Evolutionary conservation across 2,888 invertebrate genomes (phyloP), one percentile per base, ranked within the genome.

Genomic region (Antheraea yamamai): DNA sequence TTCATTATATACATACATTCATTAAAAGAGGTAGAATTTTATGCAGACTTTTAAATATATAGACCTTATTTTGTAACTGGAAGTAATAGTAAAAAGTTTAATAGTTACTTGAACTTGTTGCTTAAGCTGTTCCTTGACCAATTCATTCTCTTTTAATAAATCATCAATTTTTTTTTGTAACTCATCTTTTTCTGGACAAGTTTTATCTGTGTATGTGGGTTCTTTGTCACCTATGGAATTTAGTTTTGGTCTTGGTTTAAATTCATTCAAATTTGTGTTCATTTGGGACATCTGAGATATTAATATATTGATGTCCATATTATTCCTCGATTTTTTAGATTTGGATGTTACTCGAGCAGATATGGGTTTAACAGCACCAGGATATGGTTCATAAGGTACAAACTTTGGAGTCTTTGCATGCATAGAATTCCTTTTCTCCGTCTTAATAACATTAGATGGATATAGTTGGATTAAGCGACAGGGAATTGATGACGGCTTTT

Each of bases 331-430:
- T 79, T 90, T 92, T 79, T 91, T 92, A n/a, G 84, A 86, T 84
- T 91, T 92, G 30, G 86, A 84, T 74, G 91, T 90, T 78, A 94
- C 88, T 78, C 90, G 90, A 0, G 96, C 96, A 30, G 96, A 94
- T 78, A 98, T 97, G 12, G 97, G 97, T 85, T 97, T 97, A 0
- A 98, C 97, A 73, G 98, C 98, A 23, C 97, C 98, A 84, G 98
- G 96, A 85, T 98, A 98, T 0, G 98, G 98, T 85, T 98, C 98
- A 81, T 97, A 98, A 0, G 98, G 98, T 58, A 98, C 96, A 89
- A 98, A 98, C 86, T 97, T 98, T 0, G 98, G 97, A 80, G 97
- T 97, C 83, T 96, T 96, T 18, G 96, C 89, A 73, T 95, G 90
- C 78, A 93, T 93, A 68, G 95, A 92, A 73, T 94, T 94, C 82